Evolutionary conservation across 2,888 invertebrate genomes (phyloP).

Genomic region (Eristalis pertinax): DNA sequence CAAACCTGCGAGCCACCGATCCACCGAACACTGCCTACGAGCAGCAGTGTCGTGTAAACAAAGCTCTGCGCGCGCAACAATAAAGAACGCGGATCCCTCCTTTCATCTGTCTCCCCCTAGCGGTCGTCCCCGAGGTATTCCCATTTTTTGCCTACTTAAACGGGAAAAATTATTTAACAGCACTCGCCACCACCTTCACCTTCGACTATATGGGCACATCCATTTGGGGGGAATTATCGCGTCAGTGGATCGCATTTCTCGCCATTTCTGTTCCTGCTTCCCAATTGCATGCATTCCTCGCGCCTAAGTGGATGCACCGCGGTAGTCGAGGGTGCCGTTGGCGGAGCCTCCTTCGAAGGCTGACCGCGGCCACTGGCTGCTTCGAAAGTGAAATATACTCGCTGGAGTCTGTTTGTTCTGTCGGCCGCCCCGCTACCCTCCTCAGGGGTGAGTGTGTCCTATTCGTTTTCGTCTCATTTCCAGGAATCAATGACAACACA

Average conservation of each 20-base stretch:
- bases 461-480: constrained; percentile 34
- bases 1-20: no score
- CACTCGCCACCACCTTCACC: constrained; percentile 68
- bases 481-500: constrained; percentile 67
- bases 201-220: constrained; percentile 64
- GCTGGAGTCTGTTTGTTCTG: constrained; percentile 2
- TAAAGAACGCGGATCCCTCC: constrained; percentile 59
- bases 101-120: no score
- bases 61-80: constrained; percentile 58
- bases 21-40: neutral
- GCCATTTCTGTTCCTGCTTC: constrained; percentile 69
- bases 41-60: constrained; percentile 47
- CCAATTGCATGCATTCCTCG: constrained; percentile 64
- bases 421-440: neutral
- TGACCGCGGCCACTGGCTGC: constrained; percentile 2
- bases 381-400: constrained; percentile 68
- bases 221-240: constrained; percentile 66
- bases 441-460: neutral
- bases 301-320: neutral
- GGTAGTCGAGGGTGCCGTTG: neutral
- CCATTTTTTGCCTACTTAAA: constrained; percentile 66
- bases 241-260: constrained; percentile 67
- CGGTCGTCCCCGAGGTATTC: constrained; percentile 23
- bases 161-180: constrained; percentile 71
- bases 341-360: constrained; percentile 52